Percentiles rank a stretch among this genome's conserved stretches.
These are phyloP conservation scores for Hippoglossus hippoglossus DNA, from an alignment of 2,797 vertebrate species.

Conservation along the genomic window DNA sequence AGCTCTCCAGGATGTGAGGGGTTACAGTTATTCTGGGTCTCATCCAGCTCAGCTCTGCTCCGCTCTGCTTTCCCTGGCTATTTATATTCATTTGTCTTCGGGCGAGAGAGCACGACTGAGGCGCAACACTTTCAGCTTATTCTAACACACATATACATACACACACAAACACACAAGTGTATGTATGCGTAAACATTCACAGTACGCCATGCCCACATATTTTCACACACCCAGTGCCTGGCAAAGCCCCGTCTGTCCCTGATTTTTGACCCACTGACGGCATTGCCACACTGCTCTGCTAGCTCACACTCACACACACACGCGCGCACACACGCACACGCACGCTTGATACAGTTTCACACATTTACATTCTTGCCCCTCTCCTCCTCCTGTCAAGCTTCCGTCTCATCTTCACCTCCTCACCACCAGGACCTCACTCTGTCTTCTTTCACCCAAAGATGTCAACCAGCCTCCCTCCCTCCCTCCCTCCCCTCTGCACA, in stretches of 20 bases:
- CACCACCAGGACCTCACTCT: slow-evolving; percentile 3
- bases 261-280: slow-evolving; percentile 55
- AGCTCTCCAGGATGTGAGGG: slow-evolving; percentile 63
- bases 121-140: slow-evolving; percentile 60
- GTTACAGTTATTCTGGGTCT: slow-evolving; percentile 71
- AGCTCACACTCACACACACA: slow-evolving; percentile 28
- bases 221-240: slow-evolving; percentile 44
- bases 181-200: slow-evolving; percentile 23
- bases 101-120: slow-evolving; percentile 65
- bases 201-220: slow-evolving; percentile 32
- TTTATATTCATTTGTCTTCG: slow-evolving; percentile 83
- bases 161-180: slow-evolving; percentile 21
- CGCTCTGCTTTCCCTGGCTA: slow-evolving; percentile 71
- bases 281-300: neutral
- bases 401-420: slow-evolving; percentile 5
- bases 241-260: slow-evolving; percentile 57
- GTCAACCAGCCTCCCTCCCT: neutral
- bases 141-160: slow-evolving; percentile 30
- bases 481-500: neutral
- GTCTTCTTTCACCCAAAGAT: slow-evolving; percentile 15
- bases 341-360: too few relatives aligned
- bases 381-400: slow-evolving; percentile 1
- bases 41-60: slow-evolving; percentile 59
- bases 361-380: too few relatives aligned
- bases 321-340: slow-evolving; percentile 37